Percentiles rank a stretch among this genome's conserved stretches.
Conservation (phyloP, 2,888 invertebrate genomes). For the Heliconius erato region DNA sequence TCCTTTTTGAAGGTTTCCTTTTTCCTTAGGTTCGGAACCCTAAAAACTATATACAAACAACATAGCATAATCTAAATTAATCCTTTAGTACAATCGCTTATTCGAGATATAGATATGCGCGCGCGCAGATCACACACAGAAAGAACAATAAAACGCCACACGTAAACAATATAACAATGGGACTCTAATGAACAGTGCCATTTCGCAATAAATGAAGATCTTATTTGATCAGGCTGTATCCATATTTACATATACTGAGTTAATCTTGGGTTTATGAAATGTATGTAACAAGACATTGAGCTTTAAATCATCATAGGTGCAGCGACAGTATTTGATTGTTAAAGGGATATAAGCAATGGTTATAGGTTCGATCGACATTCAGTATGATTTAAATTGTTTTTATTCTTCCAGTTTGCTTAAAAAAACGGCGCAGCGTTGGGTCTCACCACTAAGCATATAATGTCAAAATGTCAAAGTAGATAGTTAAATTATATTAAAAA, state of each 20-base stretch:
- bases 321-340: neutral
- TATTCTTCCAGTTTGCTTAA: neutral
- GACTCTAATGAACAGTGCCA: conserved; percentile 51
- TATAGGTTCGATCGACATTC: neutral
- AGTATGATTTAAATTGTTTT: neutral
- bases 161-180: conserved; percentile 51
- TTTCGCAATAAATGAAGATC: conserved; percentile 38
- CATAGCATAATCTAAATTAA: conserved; percentile 5
- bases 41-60: neutral
- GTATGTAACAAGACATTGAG: too few species aligned
- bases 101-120: conserved; percentile 34
- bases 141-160: conserved; percentile 43
- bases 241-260: neutral
- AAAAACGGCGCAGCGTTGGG: neutral
- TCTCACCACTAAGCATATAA: neutral
- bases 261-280: neutral
- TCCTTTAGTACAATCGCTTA: conserved; percentile 28
- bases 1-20: too few species aligned
- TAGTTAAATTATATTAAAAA: too few species aligned
- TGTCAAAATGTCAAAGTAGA: neutral
- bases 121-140: conserved; percentile 36
- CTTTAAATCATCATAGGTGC: neutral
- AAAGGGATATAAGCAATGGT: neutral
- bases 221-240: neutral
- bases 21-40: too few species aligned